Conservation (phyloP, 2,113 vertebrate genomes). For the Laticauda colubrina region DNA sequence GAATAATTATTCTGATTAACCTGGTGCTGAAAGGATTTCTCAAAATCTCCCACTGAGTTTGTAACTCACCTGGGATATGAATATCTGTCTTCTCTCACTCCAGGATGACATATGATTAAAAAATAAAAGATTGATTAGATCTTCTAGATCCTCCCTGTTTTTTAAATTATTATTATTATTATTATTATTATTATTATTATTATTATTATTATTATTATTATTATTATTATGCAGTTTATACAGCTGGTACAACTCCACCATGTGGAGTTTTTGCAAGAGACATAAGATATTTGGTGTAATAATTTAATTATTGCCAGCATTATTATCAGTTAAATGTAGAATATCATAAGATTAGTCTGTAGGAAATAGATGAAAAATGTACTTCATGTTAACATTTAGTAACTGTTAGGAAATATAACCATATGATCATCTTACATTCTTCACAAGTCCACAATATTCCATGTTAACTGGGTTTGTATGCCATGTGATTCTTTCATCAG, state of each 20-base stretch:
- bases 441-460: slow-evolving; percentile 54
- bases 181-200: too few species aligned
- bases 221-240: neutral
- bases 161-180: neutral
- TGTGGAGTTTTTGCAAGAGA: neutral
- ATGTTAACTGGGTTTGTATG: slow-evolving; percentile 63
- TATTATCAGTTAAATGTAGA: slow-evolving; percentile 30
- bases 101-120: neutral
- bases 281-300: neutral
- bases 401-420: slow-evolving; percentile 62
- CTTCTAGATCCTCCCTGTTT: neutral
- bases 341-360: slow-evolving; percentile 44
- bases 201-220: too few species aligned
- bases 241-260: neutral
- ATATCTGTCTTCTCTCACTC: neutral
- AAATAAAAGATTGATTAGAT: neutral
- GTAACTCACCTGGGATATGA: neutral
- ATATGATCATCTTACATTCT: slow-evolving; percentile 62
- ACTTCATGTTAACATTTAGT: slow-evolving; percentile 49
- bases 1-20: neutral
- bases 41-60: neutral
- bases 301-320: neutral
- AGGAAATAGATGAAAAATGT: slow-evolving; percentile 59
- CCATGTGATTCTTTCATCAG: slow-evolving; percentile 44
- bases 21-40: neutral